phyloP scores from a whole-genome alignment of 2,888 invertebrate genomes.

The Lycocerus yunnanus region DNA sequence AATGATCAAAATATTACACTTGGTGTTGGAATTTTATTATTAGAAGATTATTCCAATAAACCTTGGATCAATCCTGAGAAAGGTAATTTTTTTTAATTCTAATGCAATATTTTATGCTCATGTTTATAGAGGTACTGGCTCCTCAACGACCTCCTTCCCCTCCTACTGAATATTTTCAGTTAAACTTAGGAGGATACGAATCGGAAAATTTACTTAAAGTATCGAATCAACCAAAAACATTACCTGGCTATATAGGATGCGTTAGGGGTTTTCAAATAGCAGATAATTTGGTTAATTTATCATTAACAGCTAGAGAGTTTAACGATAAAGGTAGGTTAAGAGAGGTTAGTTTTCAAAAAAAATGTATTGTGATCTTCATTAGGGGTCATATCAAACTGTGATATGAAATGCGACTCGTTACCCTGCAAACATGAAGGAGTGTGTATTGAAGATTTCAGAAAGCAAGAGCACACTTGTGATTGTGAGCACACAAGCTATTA shows the following conservation, averaged over 20 bases:
- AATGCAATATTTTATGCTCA: neutral
- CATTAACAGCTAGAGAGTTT: constrained; percentile 67
- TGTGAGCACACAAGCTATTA: constrained; percentile 90
- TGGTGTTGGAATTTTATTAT: constrained; percentile 68
- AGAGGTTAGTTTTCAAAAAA: neutral
- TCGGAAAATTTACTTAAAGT: constrained; percentile 69
- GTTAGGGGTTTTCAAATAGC: constrained; percentile 87
- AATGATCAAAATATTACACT: constrained; percentile 77
- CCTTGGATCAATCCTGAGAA: constrained; percentile 85
- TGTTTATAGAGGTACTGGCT: constrained; percentile 76
- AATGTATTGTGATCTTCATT: constrained; percentile 40
- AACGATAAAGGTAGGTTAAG: constrained; percentile 21
- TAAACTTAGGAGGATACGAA: constrained; percentile 86
- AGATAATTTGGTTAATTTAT: constrained; percentile 76
- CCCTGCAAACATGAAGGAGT: constrained; percentile 88
- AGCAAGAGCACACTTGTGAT: constrained; percentile 84
- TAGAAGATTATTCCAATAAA: constrained; percentile 80
- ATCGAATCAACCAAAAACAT: constrained; percentile 56
- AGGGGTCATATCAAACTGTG: constrained; percentile 80
- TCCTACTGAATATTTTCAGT: constrained; percentile 87
- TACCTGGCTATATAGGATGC: constrained; percentile 84
- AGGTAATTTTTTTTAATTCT: constrained; percentile 57
- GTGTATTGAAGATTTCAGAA: constrained; percentile 87
- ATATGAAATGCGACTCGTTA: constrained; percentile 85
- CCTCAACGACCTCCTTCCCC: constrained; percentile 89